Base-by-base conservation (phyloP, 1,140 invertebrate genomes). In the Tenebrio molitor region DNA sequence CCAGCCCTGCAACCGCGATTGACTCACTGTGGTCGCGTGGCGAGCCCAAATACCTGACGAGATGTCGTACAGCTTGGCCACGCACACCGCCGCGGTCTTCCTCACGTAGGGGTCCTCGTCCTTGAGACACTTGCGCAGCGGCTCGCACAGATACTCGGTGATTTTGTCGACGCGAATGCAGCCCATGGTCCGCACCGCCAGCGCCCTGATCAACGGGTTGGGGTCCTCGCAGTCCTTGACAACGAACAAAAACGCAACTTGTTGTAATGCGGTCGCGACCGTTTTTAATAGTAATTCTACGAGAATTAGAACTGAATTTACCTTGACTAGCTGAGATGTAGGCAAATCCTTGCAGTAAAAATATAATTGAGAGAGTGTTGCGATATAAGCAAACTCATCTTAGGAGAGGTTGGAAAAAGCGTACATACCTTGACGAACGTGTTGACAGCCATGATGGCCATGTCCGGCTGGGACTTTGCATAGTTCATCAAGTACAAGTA, bases 401-500 rank as follows among this genome's bases (percentile, higher is more conserved):
- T 29, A 41, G 66, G 64, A 16, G 36, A 6, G 16, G n/a, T 15
- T 14, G 0, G n/a, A 14, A 23, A 64, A 12, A 25, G 8, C 25
- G 8, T 17, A 65, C 75, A 83, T 88, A 97, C 96, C 92, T 99
- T 99, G 46, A 99, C 98, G 89, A 99, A 99, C 16, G 98, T 99
- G 87, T 99, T 99, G 23, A 99, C 98, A 33, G 98, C 98, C 97
- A 99, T 99, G 69, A 99, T 99, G 62, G 98, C 98, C 94, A 99
- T 97, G 83, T 99, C 98, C 6, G 98, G 98, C 84, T 99, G 98
- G 77, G 96, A 99, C 84, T 99, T 99, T 58, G 98, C 98, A 87
- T 99, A 99, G 84, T 99, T 99, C 98, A 99, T 99, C 66, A 99
- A 85, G 84, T 99, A 99, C 14, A 99, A 87, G 83, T 99, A 99